phyloP scores from a whole-genome alignment of 1,140 invertebrate genomes.

The Sogatella furcifera region DNA sequence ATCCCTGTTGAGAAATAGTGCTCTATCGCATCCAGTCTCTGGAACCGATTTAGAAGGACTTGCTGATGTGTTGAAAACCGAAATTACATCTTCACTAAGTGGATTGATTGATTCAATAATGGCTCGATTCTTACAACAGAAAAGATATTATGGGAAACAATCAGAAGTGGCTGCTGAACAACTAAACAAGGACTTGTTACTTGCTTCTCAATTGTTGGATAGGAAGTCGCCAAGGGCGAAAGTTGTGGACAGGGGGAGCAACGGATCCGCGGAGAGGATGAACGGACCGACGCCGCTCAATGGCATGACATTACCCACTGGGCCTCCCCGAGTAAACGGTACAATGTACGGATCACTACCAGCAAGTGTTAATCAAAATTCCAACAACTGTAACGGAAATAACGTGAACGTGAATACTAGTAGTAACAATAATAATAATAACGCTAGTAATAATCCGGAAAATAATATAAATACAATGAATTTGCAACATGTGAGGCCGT shows the following conservation, averaged over 20 bases:
- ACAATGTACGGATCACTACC: conserved; percentile 33
- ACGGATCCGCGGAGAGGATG: conserved; percentile 29
- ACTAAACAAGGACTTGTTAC: conserved; percentile 66
- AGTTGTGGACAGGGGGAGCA: conserved; percentile 52
- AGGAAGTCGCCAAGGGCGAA: conserved; percentile 72
- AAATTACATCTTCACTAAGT: conserved; percentile 72
- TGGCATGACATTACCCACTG: conserved; percentile 11
- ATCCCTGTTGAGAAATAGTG: conserved; percentile 48
- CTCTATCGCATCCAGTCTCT: conserved; percentile 48
- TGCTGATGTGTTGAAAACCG: conserved; percentile 78
- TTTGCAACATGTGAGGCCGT: conserved; percentile 56
- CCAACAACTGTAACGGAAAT: conserved; percentile 27
- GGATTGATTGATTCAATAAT: conserved; percentile 83
- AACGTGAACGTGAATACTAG: conserved; percentile 14
- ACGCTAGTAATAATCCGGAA: conserved; percentile 33
- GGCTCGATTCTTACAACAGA: conserved; percentile 70
- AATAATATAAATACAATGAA: conserved; percentile 48
- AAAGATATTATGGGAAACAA: conserved; percentile 61
- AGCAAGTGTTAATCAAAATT: conserved; percentile 12
- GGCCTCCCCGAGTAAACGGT: conserved; percentile 37
- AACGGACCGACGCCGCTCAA: conserved; percentile 32
- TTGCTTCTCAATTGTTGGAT: conserved; percentile 67
- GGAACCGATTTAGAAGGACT: conserved; percentile 73
- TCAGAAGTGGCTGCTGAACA: conserved; percentile 65
- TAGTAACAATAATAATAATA: conserved; percentile 21